Base-by-base conservation (phyloP, 2,113 vertebrate genomes). In the Nestor notabilis region DNA sequence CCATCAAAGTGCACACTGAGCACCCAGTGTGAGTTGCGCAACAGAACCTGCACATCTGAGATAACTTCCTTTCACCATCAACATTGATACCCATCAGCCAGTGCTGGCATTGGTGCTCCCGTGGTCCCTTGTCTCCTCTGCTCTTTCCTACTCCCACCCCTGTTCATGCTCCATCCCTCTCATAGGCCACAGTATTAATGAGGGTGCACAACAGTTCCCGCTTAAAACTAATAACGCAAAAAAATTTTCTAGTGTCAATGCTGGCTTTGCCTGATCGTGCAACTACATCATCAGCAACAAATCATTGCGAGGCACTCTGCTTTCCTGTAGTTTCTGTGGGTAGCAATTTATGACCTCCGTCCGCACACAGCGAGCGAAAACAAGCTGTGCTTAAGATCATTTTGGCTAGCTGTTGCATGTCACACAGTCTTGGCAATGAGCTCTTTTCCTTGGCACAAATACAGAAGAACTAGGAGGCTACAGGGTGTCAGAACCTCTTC, bases 281-380 rank as follows among this genome's bases (percentile, higher is more conserved):
- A 60, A 14, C 50, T 66, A 17, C 47, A n/a, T 37, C 72, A 39
- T 24, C 55, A 56, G 44, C 46, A 65, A 49, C 81, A 61, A 80
- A 93, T 84, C 66, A 15, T 7, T 33, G n/a, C 14, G 7, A 85
- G n/a, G 58, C 75, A 29, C 53, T 80, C 77, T 28, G 44, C 41
- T 82, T 58, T 70, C 63, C 85, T 93, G 78, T 53, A 77, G 37
- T 93, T 93, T 75, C 78, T 85, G 58, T 83, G 81, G 69, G 35
- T 16, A 88, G 72, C 58, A 83, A 88, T 95, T 91, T 92, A 79
- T 37, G 64, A 41, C 44, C 52, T 50, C 37, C 41, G 87, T 93
- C 64, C 76, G 61, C 76, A 44, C 21, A 28, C 25, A 46, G 28
- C 0, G 2, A 94, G 80, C 29, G 69, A 78, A 94, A 95, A 90